Evolutionary conservation across 2,797 vertebrate genomes (phyloP).

Genomic region (Aythya fuligula): DNA sequence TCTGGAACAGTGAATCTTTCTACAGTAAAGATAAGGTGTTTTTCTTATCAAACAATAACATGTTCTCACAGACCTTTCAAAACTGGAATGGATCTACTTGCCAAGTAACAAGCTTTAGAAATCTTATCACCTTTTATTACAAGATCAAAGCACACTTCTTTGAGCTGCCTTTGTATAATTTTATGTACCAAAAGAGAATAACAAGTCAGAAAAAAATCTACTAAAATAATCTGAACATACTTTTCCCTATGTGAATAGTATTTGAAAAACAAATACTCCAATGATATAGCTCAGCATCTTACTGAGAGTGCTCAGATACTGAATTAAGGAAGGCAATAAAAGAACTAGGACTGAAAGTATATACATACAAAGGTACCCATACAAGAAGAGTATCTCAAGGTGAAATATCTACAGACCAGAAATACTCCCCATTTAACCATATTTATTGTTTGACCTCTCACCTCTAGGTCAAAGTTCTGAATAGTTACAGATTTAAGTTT

Average conservation of each 20-base stretch:
- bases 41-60: neutral
- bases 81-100: conserved; percentile 16
- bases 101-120: conserved; percentile 15
- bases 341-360: neutral
- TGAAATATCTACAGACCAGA: conserved; percentile 1
- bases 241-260: neutral
- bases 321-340: neutral
- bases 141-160: conserved; percentile 5
- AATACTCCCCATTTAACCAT: conserved; percentile 10
- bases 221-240: neutral
- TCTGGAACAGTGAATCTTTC: neutral
- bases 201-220: neutral
- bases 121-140: conserved; percentile 6
- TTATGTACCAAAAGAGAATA: neutral
- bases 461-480: conserved; percentile 53
- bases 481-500: conserved; percentile 26
- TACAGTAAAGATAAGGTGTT: neutral
- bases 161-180: neutral
- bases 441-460: conserved; percentile 66
- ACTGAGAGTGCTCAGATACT: neutral
- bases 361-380: neutral
- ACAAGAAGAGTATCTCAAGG: neutral
- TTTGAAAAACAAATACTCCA: neutral
- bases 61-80: conserved; percentile 35
- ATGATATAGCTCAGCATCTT: neutral